These are phyloP conservation scores for Sinosuthora webbiana DNA, from an alignment of 2,113 vertebrate genomes.

Conservation along the genomic window DNA sequence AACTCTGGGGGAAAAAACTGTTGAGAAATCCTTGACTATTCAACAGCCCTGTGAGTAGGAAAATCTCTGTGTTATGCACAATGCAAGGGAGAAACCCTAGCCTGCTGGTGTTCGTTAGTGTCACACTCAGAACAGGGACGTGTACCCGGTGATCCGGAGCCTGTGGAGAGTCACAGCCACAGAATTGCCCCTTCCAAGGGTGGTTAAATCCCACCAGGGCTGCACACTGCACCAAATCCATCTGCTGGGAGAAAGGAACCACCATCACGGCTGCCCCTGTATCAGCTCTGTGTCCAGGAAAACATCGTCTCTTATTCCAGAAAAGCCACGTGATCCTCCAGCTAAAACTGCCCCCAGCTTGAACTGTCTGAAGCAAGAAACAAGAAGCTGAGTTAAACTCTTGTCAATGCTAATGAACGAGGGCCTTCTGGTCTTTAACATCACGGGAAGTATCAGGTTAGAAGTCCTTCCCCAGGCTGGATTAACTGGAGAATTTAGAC, in stretches of 20 bases:
- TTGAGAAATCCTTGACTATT: not conserved
- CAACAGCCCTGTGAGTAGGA: not conserved
- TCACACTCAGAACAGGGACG: not conserved
- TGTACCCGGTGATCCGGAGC: fast-evolving
- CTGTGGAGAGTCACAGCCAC: not conserved
- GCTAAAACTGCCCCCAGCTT: not conserved
- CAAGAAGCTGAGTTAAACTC: not conserved
- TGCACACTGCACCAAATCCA: not conserved
- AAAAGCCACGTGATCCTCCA: not conserved
- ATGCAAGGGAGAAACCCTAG: not conserved
- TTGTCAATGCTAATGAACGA: fast-evolving
- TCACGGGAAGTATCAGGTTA: not conserved
- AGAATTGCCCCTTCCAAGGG: not conserved
- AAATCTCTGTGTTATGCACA: not conserved
- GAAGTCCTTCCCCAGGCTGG: not conserved
- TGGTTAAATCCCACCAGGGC: not conserved
- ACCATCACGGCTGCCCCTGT: fast-evolving
- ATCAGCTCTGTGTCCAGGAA: not conserved
- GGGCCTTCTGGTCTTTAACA: not conserved
- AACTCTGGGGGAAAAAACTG: not conserved
- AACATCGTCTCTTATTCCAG: not conserved
- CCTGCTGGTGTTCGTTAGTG: not conserved
- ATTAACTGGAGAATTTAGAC: not conserved
- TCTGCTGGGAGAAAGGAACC: not conserved
- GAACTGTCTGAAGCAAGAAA: not conserved